Conservation (phyloP, 2,888 invertebrate genomes). For the Cantharis rustica region DNA sequence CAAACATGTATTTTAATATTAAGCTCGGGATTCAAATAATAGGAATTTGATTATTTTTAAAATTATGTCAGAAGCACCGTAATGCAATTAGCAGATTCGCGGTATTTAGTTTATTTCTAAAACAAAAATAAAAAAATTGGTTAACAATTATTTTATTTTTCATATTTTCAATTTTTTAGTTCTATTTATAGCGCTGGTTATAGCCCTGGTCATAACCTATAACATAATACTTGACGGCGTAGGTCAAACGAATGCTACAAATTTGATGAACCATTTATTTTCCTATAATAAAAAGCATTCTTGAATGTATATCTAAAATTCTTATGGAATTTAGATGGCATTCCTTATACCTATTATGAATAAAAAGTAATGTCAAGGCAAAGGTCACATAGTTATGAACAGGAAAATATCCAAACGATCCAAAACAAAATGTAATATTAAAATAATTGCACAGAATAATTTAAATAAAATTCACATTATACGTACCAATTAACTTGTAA, state of each 20-base stretch:
- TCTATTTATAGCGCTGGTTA: too few relatives aligned
- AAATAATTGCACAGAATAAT: neutral
- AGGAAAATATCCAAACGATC: neutral
- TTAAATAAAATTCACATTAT: neutral
- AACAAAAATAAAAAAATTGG: too few relatives aligned
- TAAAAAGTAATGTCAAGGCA: conserved; percentile 1
- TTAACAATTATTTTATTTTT: too few relatives aligned
- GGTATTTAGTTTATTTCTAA: too few relatives aligned
- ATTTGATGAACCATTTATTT: neutral
- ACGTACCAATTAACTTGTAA: neutral
- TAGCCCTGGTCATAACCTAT: too few relatives aligned
- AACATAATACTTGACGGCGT: too few relatives aligned
- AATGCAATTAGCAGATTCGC: too few relatives aligned
- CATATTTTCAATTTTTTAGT: too few relatives aligned
- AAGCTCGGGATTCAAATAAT: too few relatives aligned
- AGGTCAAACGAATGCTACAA: neutral
- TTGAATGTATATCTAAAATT: neutral
- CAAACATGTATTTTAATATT: too few relatives aligned
- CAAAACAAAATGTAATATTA: neutral
- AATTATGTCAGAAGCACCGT: too few relatives aligned
- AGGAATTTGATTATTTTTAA: too few relatives aligned
- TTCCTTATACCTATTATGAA: neutral
- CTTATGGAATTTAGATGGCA: neutral
- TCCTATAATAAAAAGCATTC: neutral
- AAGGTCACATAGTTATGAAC: neutral